Evolutionary conservation across 2,888 invertebrate genomes (phyloP).

Genomic region (Penaeus monodon): DNA sequence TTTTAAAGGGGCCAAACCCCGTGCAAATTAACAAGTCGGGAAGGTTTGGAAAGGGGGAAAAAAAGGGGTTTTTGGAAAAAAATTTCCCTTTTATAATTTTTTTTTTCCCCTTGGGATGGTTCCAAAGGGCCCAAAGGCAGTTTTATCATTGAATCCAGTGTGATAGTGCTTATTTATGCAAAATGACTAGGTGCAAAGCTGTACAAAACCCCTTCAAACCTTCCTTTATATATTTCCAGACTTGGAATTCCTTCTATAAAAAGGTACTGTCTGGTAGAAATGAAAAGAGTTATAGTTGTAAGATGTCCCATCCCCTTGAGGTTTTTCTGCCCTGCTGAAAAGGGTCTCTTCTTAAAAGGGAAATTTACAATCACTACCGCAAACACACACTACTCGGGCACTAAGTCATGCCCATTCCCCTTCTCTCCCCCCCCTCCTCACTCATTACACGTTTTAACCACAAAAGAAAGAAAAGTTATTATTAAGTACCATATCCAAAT

Average conservation of each 20-base stretch:
- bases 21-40: too few species aligned
- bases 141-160: conserved; percentile 29
- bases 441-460: too few species aligned
- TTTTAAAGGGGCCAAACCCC: too few species aligned
- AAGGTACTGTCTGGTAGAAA: conserved; percentile 44
- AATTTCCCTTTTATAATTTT: too few species aligned
- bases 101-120: too few species aligned
- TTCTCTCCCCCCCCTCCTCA: too few species aligned
- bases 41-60: too few species aligned
- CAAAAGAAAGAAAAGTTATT: too few species aligned
- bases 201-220: conserved; percentile 53
- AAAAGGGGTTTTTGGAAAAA: too few species aligned
- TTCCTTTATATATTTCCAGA: conserved; percentile 45
- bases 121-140: too few species aligned
- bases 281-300: conserved; percentile 46
- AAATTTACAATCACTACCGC: not conserved
- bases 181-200: conserved; percentile 50
- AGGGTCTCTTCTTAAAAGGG: conserved; percentile 41
- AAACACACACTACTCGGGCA: too few species aligned
- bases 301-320: conserved; percentile 50
- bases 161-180: conserved; percentile 49
- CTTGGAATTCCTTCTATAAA: conserved; percentile 10
- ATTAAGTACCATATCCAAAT: not conserved
- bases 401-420: too few species aligned
- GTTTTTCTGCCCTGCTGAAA: conserved; percentile 56